Evolutionary conservation across 2,113 vertebrate species (phyloP).

Genomic region (Vanacampus margaritifer): DNA sequence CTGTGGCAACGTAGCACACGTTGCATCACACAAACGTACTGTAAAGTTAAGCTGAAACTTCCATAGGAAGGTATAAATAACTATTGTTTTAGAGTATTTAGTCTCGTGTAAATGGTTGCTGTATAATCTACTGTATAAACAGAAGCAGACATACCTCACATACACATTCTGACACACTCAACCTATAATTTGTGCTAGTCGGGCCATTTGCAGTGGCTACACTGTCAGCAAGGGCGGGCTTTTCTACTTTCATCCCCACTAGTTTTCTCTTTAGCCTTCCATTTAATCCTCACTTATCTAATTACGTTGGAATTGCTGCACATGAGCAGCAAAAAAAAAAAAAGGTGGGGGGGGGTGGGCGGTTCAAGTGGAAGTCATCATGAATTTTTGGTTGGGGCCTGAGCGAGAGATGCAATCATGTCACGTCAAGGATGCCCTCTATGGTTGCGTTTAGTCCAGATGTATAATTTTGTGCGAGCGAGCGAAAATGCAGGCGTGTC

Average conservation of each 20-base stretch:
- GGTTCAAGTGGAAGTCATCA: constrained; percentile 23
- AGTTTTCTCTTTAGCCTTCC: constrained; percentile 21
- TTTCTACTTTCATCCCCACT: constrained; percentile 23
- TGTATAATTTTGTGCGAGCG: constrained; percentile 16
- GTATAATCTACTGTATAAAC: constrained; percentile 55
- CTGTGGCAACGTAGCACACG: constrained; percentile 11
- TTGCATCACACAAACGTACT: constrained; percentile 16
- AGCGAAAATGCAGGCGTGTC: constrained; percentile 12
- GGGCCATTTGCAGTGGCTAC: constrained; percentile 27
- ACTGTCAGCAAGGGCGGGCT: constrained; percentile 19
- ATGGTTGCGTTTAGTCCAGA: constrained; percentile 5
- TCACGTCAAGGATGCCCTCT: constrained; percentile 17
- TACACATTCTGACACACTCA: constrained; percentile 33
- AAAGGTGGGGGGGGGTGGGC: background rate
- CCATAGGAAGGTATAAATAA: constrained; percentile 1
- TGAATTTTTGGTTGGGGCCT: constrained; percentile 6
- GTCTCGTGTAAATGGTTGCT: constrained; percentile 31
- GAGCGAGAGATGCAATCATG: constrained; percentile 8
- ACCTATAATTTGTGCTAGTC: constrained; percentile 60
- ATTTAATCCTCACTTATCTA: constrained; percentile 40
- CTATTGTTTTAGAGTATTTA: constrained; percentile 38
- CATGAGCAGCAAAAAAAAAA: constrained; percentile 7
- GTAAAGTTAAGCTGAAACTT: background rate
- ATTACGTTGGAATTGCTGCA: constrained; percentile 21
- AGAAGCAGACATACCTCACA: constrained; percentile 36